A percentile compares a stretch with the other conserved stretches of the same genome.
Conservation (phyloP, 2,888 invertebrate species). For the Tetanocera ferruginea region DNA sequence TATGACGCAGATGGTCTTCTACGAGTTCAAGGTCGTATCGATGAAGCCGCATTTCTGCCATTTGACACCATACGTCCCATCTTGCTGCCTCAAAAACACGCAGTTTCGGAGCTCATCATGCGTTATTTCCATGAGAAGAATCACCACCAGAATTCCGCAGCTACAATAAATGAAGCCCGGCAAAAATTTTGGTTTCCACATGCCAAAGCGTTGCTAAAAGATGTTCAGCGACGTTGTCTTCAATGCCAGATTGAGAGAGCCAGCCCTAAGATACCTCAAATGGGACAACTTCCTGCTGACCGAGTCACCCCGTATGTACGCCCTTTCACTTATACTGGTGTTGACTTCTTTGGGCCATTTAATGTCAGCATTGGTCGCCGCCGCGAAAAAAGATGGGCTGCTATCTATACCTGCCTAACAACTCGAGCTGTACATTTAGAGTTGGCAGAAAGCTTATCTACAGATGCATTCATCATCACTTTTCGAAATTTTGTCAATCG, state of each 20-base stretch:
- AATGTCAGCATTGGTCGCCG: constrained; percentile 39
- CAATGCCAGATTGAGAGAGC: constrained; percentile 35
- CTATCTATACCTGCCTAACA: constrained; percentile 27
- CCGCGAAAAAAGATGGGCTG: constrained; percentile 41
- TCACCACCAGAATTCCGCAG: constrained; percentile 35
- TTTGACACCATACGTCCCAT: constrained; percentile 37
- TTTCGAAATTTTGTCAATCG: constrained; percentile 42
- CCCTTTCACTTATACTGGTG: constrained; percentile 41
- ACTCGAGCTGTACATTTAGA: constrained; percentile 18
- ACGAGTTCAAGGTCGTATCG: constrained; percentile 36
- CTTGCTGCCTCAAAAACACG: constrained; percentile 38
- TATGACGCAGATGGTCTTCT: constrained; percentile 27
- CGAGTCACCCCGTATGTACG: constrained; percentile 38
- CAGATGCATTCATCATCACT: constrained; percentile 35
- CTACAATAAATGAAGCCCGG: constrained; percentile 33
- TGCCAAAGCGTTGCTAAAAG: constrained; percentile 21
- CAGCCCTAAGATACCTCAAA: constrained; percentile 38
- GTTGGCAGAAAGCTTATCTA: constrained; percentile 37
- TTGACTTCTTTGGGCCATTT: constrained; percentile 34
- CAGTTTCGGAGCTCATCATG: constrained; percentile 34
- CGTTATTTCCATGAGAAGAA: constrained; percentile 28
- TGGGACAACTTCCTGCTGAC: constrained; percentile 43
- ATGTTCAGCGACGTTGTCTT: constrained; percentile 9
- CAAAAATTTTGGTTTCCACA: constrained; percentile 41
- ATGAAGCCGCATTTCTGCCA: constrained; percentile 37